Conservation (phyloP, 2,888 invertebrate genomes). For the Horisme vitalbata region DNA sequence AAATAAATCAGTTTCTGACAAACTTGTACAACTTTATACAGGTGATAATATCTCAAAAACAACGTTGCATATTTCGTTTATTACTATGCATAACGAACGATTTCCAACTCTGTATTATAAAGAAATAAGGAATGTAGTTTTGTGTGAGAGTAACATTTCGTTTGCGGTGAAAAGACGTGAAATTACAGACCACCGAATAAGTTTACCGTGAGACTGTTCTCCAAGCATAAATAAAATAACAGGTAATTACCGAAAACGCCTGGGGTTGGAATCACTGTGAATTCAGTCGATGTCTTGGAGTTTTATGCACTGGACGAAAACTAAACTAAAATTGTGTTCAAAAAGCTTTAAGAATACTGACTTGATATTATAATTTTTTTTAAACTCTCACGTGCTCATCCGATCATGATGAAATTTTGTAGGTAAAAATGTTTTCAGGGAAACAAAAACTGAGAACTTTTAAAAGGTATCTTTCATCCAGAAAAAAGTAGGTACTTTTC, state of each 20-base stretch:
- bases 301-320: slow-evolving; percentile 2
- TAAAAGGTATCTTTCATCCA: no score
- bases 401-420: no score
- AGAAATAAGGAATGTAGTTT: slow-evolving; percentile 34
- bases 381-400: no score
- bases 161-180: slow-evolving; percentile 42
- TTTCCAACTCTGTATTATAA: slow-evolving; percentile 39
- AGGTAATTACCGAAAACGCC: slow-evolving; percentile 49
- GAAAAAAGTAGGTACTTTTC: no score
- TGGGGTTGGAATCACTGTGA: slow-evolving; percentile 29
- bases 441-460: no score
- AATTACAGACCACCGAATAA: slow-evolving; percentile 62
- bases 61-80: slow-evolving; percentile 25
- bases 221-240: slow-evolving; percentile 57
- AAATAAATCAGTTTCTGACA: slow-evolving; percentile 53
- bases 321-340: not conserved
- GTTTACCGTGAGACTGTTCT: slow-evolving; percentile 45
- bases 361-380: no score
- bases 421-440: no score
- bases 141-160: slow-evolving; percentile 36
- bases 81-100: slow-evolving; percentile 33
- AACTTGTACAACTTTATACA: slow-evolving; percentile 58
- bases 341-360: no score
- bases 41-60: slow-evolving; percentile 47
- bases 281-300: slow-evolving; percentile 16